Conservation (phyloP, 2,888 invertebrate genomes). For the Stenolophus ochropezus region DNA sequence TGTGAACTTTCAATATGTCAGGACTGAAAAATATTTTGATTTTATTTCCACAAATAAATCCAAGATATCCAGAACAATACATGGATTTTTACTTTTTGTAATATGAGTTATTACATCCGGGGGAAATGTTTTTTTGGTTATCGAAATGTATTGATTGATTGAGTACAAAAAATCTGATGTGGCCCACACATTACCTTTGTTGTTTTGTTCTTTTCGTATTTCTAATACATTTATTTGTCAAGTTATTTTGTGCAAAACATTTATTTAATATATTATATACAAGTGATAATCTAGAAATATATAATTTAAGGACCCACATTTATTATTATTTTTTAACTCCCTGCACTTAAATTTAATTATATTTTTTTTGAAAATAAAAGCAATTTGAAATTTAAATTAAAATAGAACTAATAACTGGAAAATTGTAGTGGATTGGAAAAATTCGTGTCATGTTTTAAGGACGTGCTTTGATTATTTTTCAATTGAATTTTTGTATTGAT, state of each 20-base stretch:
- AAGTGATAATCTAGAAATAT: too few species aligned
- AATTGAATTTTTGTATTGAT: background rate
- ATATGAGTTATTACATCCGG: background rate
- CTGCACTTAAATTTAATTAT: background rate
- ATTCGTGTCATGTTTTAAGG: background rate
- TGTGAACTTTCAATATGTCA: slow-evolving; percentile 38
- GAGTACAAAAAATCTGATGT: background rate
- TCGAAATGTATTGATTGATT: background rate
- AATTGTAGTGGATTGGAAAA: background rate
- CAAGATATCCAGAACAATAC: background rate
- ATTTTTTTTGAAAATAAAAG: background rate
- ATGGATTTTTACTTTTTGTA: background rate
- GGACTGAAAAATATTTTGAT: slow-evolving; percentile 19
- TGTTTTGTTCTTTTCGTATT: too few species aligned
- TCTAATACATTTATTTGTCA: too few species aligned
- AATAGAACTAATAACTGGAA: background rate
- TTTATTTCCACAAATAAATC: slow-evolving; percentile 22
- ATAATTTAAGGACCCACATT: too few species aligned
- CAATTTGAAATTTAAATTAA: background rate
- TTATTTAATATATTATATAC: too few species aligned
- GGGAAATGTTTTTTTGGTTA: background rate
- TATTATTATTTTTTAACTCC: too few species aligned
- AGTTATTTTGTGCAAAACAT: too few species aligned
- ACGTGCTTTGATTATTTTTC: background rate
- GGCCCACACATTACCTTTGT: too few species aligned